Percentiles rank a stretch among this genome's conserved stretches.
phyloP scores from a whole-genome alignment of 2,113 vertebrate species.

The Gopherus evgoodei region DNA sequence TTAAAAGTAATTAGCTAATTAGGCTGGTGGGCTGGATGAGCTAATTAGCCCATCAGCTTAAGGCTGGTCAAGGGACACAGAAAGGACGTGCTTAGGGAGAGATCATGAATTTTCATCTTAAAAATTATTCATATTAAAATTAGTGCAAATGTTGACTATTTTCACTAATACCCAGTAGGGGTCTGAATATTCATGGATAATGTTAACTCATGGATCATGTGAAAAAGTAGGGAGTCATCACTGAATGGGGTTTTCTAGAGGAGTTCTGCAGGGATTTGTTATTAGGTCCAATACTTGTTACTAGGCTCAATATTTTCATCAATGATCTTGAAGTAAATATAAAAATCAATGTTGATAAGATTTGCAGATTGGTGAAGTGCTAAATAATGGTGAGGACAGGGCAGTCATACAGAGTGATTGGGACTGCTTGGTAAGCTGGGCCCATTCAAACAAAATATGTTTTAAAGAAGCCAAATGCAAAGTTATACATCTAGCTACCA shows the following conservation, averaged over 20 bases:
- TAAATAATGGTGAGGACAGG: neutral
- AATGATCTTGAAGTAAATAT: neutral
- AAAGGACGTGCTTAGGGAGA: neutral
- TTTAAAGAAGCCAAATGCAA: neutral
- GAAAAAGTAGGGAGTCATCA: neutral
- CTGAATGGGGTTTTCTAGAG: neutral
- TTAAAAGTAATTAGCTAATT: neutral
- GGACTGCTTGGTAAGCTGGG: neutral
- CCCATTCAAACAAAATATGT: neutral
- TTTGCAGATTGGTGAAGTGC: neutral
- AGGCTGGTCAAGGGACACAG: neutral
- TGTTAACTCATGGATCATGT: neutral
- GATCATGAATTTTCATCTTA: neutral
- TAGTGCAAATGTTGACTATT: neutral
- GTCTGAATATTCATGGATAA: neutral
- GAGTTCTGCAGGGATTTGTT: neutral
- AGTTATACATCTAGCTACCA: neutral
- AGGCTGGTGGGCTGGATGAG: neutral
- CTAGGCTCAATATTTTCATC: neutral
- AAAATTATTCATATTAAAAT: accelerated
- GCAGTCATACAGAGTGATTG: neutral
- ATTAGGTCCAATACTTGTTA: neutral
- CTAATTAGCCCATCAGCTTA: neutral
- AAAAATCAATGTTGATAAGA: neutral
- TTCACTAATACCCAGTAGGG: neutral